A percentile compares a stretch with the other conserved stretches of the same genome.
Conservation (phyloP, 2,888 invertebrate species). For the Pandemis corylana region DNA sequence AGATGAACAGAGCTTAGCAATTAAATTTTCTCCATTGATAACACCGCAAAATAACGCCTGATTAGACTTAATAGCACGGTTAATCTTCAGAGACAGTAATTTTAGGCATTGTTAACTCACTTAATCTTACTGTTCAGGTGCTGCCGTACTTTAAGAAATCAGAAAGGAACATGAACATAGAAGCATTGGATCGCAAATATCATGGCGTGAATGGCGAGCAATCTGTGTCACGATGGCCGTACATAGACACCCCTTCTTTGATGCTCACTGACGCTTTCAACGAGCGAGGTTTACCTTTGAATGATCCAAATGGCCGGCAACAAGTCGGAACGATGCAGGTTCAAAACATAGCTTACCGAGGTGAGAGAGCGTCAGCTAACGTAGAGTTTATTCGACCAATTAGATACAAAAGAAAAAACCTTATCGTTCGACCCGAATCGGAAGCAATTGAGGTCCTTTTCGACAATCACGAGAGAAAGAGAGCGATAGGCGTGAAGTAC, state of each 20-base stretch:
- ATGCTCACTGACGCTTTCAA: slow-evolving; percentile 83
- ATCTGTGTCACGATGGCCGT: slow-evolving; percentile 85
- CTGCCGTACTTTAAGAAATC: slow-evolving; percentile 88
- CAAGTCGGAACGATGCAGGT: slow-evolving; percentile 85
- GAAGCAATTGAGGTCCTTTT: slow-evolving; percentile 84
- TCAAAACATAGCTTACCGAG: slow-evolving; percentile 83
- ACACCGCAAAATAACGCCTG: too few species aligned
- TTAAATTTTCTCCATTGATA: too few species aligned
- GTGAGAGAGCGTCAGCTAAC: slow-evolving; percentile 86
- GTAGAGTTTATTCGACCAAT: slow-evolving; percentile 88
- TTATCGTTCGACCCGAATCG: slow-evolving; percentile 78
- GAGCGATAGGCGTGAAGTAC: slow-evolving; percentile 66
- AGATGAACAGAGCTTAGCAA: too few species aligned
- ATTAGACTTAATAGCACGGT: too few species aligned
- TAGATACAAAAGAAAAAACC: slow-evolving; percentile 78
- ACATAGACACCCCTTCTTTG: slow-evolving; percentile 83
- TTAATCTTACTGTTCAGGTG: slow-evolving; percentile 60
- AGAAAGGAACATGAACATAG: slow-evolving; percentile 84
- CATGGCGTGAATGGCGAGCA: slow-evolving; percentile 86
- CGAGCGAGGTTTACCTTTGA: slow-evolving; percentile 83
- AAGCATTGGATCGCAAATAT: slow-evolving; percentile 77
- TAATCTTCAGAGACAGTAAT: too few species aligned
- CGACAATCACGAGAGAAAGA: slow-evolving; percentile 66
- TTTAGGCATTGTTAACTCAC: neutral
- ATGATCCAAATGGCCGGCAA: slow-evolving; percentile 82